These are phyloP conservation scores for Lithobates pipiens DNA, from an alignment of 2,797 vertebrate species.

Conservation along the genomic window DNA sequence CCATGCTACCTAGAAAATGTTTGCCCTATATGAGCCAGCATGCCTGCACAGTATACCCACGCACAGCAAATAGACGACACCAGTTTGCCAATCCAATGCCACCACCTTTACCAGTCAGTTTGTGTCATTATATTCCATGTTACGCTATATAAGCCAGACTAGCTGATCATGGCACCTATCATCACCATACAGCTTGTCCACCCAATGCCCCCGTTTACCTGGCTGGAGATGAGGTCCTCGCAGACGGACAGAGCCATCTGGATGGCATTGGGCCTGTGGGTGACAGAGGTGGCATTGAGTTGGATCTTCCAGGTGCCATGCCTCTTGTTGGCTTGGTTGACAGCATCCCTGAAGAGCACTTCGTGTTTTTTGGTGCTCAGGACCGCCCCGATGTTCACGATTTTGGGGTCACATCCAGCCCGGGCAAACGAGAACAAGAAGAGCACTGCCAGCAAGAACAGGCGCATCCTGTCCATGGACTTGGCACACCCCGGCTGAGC, in stretches of 20 bases:
- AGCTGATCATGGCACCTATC: not conserved
- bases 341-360: conserved; percentile 94
- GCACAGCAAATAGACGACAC: too few species aligned
- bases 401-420: conserved; percentile 91
- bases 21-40: too few species aligned
- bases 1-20: too few species aligned
- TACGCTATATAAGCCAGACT: not conserved
- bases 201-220: conserved; percentile 75
- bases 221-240: conserved; percentile 97
- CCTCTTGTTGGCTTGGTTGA: conserved; percentile 91
- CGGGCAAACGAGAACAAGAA: conserved; percentile 89
- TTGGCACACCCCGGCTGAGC: conserved; percentile 63
- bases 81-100: too few species aligned
- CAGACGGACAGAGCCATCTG: conserved; percentile 98
- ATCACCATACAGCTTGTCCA: not conserved
- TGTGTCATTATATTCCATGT: too few species aligned
- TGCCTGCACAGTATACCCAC: too few species aligned
- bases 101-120: too few species aligned
- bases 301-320: conserved; percentile 94
- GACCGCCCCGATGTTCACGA: conserved; percentile 95
- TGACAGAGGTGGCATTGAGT: conserved; percentile 95
- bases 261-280: conserved; percentile 96
- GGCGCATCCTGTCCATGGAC: conserved; percentile 82
- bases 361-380: conserved; percentile 96
- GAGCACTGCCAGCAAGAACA: conserved; percentile 86